Conservation (phyloP, 1,140 invertebrate species). For the Cephus cinctus region DNA sequence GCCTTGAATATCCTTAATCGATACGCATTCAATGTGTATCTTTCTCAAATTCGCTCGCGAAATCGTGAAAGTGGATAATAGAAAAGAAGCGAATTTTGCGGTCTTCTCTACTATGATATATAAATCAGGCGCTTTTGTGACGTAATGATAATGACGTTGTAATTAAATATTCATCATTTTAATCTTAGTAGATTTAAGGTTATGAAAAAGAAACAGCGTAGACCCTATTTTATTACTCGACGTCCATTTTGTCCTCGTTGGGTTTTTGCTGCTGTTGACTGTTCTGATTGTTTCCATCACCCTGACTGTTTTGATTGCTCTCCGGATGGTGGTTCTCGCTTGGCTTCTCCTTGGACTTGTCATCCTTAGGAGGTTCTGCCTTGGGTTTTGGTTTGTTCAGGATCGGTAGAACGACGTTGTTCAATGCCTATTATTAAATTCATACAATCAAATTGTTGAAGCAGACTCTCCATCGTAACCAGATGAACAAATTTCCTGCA, state of each 20-base stretch:
- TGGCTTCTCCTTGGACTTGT: slow-evolving; percentile 41
- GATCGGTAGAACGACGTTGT: slow-evolving; percentile 69
- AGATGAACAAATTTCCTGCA: neutral
- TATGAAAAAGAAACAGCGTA: slow-evolving; percentile 29
- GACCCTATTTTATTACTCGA: slow-evolving; percentile 53
- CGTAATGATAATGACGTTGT: slow-evolving; percentile 21
- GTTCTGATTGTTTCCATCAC: slow-evolving; percentile 44
- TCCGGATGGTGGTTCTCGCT: slow-evolving; percentile 37
- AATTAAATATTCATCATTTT: slow-evolving; percentile 29
- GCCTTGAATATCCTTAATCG: too few species aligned
- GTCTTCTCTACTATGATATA: neutral
- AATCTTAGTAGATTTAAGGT: slow-evolving; percentile 28
- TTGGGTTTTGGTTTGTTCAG: slow-evolving; percentile 86
- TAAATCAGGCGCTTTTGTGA: slow-evolving; percentile 30
- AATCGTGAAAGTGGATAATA: too few species aligned
- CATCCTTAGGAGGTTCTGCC: slow-evolving; percentile 53
- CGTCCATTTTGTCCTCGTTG: slow-evolving; percentile 58
- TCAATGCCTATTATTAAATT: slow-evolving; percentile 60
- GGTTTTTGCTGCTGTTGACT: slow-evolving; percentile 57
- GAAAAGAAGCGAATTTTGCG: slow-evolving; percentile 12
- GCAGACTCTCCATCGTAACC: neutral
- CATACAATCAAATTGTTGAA: slow-evolving; percentile 2
- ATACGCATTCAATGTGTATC: too few species aligned
- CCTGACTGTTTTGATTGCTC: slow-evolving; percentile 36
- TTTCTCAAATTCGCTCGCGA: too few species aligned